phyloP scores from a whole-genome alignment of 1,140 invertebrate genomes.

The Chironomus striatipennis region DNA sequence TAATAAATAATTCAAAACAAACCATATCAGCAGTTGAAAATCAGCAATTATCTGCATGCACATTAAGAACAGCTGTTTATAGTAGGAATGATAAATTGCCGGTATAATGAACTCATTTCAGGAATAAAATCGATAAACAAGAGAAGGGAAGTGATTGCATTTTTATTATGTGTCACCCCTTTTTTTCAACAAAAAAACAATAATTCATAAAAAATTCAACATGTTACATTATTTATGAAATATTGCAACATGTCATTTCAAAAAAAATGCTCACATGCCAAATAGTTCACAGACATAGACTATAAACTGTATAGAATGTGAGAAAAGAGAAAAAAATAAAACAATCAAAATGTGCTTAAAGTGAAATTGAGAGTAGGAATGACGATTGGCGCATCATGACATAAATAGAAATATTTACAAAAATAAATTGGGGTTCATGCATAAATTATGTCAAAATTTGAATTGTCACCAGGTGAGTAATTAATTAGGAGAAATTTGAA shows the following conservation, averaged over 20 bases:
- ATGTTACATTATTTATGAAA: not conserved
- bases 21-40: not conserved
- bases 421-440: too few species aligned
- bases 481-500: too few species aligned
- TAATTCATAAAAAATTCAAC: not conserved
- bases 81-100: not conserved
- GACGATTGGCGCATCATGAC: too few species aligned
- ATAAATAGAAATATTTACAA: too few species aligned
- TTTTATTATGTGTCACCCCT: too few species aligned
- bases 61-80: conserved; percentile 1
- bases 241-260: not conserved
- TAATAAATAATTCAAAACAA: too few species aligned
- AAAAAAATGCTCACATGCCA: not conserved
- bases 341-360: not conserved
- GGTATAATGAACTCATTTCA: not conserved
- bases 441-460: too few species aligned
- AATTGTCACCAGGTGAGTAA: too few species aligned
- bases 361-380: too few species aligned
- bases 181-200: not conserved
- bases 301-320: too few species aligned
- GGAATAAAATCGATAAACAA: not conserved
- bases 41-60: not conserved
- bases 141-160: not conserved
- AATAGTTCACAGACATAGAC: not conserved
- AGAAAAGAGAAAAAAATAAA: not conserved